Evolutionary conservation across 2,113 vertebrate species (phyloP).

Genomic region (Guaruba guarouba): DNA sequence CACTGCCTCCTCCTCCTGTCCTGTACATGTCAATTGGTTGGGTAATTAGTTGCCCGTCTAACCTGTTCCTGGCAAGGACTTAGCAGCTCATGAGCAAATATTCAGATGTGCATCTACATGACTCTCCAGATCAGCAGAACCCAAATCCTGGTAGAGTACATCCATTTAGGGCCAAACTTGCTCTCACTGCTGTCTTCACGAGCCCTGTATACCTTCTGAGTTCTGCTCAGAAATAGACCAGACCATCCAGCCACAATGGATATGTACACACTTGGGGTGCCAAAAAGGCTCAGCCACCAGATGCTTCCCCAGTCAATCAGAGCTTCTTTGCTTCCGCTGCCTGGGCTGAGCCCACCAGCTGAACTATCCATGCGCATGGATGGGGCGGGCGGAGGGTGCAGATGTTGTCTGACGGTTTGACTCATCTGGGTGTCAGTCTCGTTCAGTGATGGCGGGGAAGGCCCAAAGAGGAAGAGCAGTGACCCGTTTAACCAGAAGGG

Average conservation of each 20-base stretch:
- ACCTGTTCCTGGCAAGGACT: background rate
- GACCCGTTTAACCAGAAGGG: constrained; percentile 64
- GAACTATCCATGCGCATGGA: constrained; percentile 53
- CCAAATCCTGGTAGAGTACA: background rate
- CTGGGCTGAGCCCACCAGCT: background rate
- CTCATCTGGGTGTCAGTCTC: constrained; percentile 51
- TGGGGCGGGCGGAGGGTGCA: background rate
- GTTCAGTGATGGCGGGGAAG: constrained; percentile 44
- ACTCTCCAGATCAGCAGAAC: background rate
- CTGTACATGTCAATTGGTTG: background rate
- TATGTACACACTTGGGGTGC: fast-evolving
- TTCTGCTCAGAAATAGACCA: background rate
- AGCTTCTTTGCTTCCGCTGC: constrained; percentile 24
- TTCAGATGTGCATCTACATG: background rate
- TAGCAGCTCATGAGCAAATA: background rate
- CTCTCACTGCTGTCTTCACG: background rate
- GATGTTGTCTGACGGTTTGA: constrained; percentile 69
- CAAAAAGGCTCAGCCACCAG: background rate
- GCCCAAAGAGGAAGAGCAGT: constrained; percentile 67
- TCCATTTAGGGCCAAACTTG: background rate
- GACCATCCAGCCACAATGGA: background rate
- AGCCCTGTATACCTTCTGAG: background rate
- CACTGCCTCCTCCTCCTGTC: background rate
- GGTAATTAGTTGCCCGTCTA: background rate
- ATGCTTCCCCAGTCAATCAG: background rate